phyloP scores from a whole-genome alignment of 2,797 vertebrate species.

The Fringilla coelebs region DNA sequence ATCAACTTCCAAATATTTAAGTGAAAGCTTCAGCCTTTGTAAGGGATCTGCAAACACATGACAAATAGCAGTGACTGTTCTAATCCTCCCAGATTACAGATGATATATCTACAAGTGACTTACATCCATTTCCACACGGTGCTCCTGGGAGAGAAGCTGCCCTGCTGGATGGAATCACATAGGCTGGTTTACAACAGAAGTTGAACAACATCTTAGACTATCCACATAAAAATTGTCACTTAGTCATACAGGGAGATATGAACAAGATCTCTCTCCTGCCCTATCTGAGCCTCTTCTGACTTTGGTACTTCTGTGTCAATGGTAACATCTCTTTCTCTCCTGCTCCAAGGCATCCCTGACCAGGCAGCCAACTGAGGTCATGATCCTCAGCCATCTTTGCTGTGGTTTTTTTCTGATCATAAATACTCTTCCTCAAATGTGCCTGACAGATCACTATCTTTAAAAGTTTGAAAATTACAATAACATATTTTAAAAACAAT shows the following conservation, averaged over 20 bases:
- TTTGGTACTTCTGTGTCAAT: neutral
- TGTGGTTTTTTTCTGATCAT: neutral
- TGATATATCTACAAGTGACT: neutral
- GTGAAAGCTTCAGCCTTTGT: neutral
- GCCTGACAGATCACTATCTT: neutral
- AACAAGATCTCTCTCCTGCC: neutral
- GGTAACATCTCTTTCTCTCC: neutral
- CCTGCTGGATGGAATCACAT: neutral
- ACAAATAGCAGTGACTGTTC: neutral
- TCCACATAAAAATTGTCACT: neutral
- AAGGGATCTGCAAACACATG: neutral
- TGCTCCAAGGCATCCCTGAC: neutral
- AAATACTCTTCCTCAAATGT: neutral
- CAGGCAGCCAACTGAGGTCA: neutral
- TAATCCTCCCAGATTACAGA: neutral
- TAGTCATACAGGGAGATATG: neutral
- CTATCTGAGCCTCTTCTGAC: neutral
- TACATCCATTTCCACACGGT: neutral
- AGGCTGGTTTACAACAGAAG: neutral
- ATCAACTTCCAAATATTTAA: slow-evolving; percentile 28
- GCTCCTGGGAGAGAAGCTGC: neutral
- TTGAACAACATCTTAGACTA: neutral
- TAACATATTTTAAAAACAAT: neutral
- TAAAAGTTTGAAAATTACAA: neutral
- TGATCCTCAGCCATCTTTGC: neutral